phyloP scores from a whole-genome alignment of 2,888 invertebrate genomes.

The Drosophila borealis region DNA sequence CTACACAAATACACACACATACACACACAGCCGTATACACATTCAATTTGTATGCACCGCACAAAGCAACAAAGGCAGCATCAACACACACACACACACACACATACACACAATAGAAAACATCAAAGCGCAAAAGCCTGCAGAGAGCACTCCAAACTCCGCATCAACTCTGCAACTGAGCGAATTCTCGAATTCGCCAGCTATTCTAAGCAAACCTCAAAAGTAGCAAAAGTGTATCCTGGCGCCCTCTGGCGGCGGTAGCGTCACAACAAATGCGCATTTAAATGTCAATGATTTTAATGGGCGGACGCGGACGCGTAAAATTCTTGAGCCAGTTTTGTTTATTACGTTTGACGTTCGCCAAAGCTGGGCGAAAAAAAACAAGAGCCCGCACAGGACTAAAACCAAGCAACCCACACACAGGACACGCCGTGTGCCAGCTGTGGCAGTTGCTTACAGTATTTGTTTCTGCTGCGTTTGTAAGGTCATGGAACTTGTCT shows the following conservation, averaged over 20 bases:
- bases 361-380: constrained; percentile 36
- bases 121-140: constrained; percentile 58
- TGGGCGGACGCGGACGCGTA: constrained; percentile 75
- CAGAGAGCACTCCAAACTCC: constrained; percentile 43
- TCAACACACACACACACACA: constrained; percentile 18
- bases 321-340: constrained; percentile 77
- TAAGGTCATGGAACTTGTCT: constrained; percentile 84
- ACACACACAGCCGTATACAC: constrained; percentile 26
- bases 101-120: constrained; percentile 28
- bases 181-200: constrained; percentile 13
- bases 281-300: constrained; percentile 82
- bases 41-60: constrained; percentile 53
- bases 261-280: constrained; percentile 57
- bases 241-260: constrained; percentile 54
- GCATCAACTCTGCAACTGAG: constrained; percentile 6
- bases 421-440: constrained; percentile 36
- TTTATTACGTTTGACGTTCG: constrained; percentile 69
- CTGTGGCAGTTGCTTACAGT: constrained; percentile 48
- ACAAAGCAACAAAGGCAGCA: constrained; percentile 71
- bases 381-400: constrained; percentile 24
- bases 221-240: constrained; percentile 68
- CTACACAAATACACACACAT: constrained; percentile 20
- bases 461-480: constrained; percentile 74
- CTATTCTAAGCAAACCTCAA: constrained; percentile 37
- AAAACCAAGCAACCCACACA: constrained; percentile 14